Base-by-base conservation (phyloP, 2,113 vertebrate species). In the Rostratula benghalensis region DNA sequence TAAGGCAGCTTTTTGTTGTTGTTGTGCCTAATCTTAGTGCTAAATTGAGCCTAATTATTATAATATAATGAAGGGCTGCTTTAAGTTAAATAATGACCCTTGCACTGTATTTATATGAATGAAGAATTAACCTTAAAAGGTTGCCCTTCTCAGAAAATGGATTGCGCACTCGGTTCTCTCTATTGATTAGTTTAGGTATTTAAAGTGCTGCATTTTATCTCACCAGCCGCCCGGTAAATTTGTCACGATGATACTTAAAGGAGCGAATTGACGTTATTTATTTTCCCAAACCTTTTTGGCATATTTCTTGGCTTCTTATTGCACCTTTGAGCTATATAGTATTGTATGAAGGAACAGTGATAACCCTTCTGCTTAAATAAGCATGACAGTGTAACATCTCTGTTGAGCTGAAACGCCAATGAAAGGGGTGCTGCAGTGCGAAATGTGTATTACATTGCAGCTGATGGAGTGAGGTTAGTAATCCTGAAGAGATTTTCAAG, bases 201-300 rank as follows among this genome's bases (percentile, higher is more conserved):
- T 94, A 90, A 96, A 95, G 96, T 93, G 95, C 96, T 94, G 91
- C 87, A 39, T 96, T 97, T 97, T 97, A 96, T 97, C 96, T 97
- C 83, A 10, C 41, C 33, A 25, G 87, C 96, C 51, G 74, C 96
- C 87, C n/a, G 25, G 80, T 81, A 81, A 86, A 97, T 96, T 97
- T 94, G 91, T 96, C 95, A 75, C 77, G 87, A 91, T 96, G 92
- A 86, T 96, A 77, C 94, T 96, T 97, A 88, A 71, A 94, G 79
- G 83, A 94, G 53, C 57, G 94, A 95, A 92, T 73, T 57, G 89
- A 85, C 25, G 19, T 92, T 96, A 95, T 89, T 97, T 97, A 92
- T 97, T 96, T 95, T 82, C 63, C 28, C 78, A 56, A 83, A 84
- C 75, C 75, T 90, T 95, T 97, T 73, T 51, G 88, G 88, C 61